These are phyloP conservation scores for Homarus americanus DNA, from an alignment of 1,140 invertebrate species.

Conservation along the genomic window DNA sequence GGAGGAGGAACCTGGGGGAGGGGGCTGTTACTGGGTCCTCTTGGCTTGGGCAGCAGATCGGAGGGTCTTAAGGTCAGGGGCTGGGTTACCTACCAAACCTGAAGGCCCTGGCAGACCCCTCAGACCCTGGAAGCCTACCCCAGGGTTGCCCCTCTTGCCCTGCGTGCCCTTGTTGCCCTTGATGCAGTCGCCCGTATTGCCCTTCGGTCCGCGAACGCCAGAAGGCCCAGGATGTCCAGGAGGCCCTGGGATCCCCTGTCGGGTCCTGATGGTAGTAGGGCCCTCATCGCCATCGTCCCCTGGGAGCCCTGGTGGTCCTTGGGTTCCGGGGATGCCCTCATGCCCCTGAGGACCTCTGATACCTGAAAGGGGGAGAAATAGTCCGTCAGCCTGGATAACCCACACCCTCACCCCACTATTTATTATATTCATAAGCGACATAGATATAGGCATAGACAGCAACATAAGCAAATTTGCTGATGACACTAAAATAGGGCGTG, in stretches of 20 bases:
- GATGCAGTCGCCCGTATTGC: slow-evolving; percentile 33
- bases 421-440: too few relatives aligned
- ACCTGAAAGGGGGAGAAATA: slow-evolving; percentile 7
- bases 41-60: not conserved
- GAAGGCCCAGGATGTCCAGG: slow-evolving; percentile 21
- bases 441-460: too few relatives aligned
- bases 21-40: too few relatives aligned
- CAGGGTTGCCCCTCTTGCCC: slow-evolving; percentile 40
- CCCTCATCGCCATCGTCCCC: slow-evolving; percentile 34
- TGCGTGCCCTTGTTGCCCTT: slow-evolving; percentile 29
- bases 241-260: slow-evolving; percentile 29
- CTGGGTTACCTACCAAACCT: slow-evolving; percentile 5
- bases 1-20: too few relatives aligned
- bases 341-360: slow-evolving; percentile 34
- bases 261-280: not conserved
- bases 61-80: not conserved
- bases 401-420: not conserved
- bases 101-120: slow-evolving; percentile 16
- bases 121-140: not conserved
- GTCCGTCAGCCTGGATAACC: not conserved
- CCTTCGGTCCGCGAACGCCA: not conserved
- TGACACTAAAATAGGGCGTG: too few relatives aligned
- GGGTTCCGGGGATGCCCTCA: slow-evolving; percentile 9
- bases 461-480: too few relatives aligned
- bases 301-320: not conserved